These are phyloP conservation scores for Anguilla rostrata DNA, from an alignment of 2,113 vertebrate species.

Conservation along the genomic window DNA sequence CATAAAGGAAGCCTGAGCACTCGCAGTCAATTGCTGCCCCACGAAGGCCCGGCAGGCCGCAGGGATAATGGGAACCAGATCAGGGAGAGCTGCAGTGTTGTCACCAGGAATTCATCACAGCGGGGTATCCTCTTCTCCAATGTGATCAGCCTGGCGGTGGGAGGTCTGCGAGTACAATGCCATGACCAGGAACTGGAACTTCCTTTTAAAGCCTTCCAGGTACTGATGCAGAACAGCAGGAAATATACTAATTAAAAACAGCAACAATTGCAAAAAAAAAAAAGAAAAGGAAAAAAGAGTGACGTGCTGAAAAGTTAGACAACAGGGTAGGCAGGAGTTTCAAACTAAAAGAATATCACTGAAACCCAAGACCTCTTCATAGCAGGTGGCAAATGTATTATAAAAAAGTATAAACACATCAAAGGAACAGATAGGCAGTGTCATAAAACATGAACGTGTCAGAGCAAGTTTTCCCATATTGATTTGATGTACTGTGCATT, in stretches of 20 bases:
- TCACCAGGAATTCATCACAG: conserved; percentile 71
- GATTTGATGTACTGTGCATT: background rate
- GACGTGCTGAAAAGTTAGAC: background rate
- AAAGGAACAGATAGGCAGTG: background rate
- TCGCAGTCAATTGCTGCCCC: conserved; percentile 63
- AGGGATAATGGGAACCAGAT: conserved; percentile 83
- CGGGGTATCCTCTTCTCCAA: conserved; percentile 45
- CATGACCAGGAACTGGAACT: conserved; percentile 41
- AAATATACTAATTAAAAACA: background rate
- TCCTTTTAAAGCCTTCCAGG: conserved; percentile 40
- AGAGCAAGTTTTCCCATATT: background rate
- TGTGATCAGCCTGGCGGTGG: conserved; percentile 56
- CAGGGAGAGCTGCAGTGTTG: conserved; percentile 68
- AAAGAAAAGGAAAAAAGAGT: background rate
- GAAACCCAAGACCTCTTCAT: background rate
- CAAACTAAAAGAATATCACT: background rate
- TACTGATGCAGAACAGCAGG: background rate
- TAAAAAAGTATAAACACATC: background rate
- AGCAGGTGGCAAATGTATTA: background rate
- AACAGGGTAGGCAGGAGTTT: background rate
- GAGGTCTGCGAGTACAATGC: conserved; percentile 66
- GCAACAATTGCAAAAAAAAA: background rate
- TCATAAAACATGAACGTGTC: background rate
- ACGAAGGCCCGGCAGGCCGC: conserved; percentile 70
- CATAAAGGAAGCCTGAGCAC: conserved; percentile 59